phyloP scores from a whole-genome alignment of 2,113 vertebrate species.

The Pelecanus crispus region DNA sequence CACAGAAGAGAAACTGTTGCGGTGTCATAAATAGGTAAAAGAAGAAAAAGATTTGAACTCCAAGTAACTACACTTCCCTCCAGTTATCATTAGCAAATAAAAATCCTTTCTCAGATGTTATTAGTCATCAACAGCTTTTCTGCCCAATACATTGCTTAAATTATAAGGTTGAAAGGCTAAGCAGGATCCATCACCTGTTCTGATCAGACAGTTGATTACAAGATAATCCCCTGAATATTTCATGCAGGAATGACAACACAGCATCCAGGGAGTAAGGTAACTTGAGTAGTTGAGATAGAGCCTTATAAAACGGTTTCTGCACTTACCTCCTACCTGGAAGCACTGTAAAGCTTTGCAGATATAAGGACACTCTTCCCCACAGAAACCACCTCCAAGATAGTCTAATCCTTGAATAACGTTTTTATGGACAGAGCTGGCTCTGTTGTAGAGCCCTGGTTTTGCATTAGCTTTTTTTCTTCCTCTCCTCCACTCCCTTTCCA shows the following conservation, averaged over 20 bases:
- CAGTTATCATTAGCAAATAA: neutral
- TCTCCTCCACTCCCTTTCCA: neutral
- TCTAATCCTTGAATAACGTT: neutral
- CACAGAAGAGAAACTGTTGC: neutral
- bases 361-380: neutral
- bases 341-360: neutral
- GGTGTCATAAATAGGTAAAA: neutral
- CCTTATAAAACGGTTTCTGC: slow-evolving; percentile 14
- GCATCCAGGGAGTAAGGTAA: slow-evolving; percentile 43
- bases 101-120: neutral
- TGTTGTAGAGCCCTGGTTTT: neutral
- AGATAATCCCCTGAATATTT: slow-evolving; percentile 70
- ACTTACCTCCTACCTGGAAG: slow-evolving; percentile 17
- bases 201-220: slow-evolving; percentile 57
- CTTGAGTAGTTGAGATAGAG: slow-evolving; percentile 28
- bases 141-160: neutral
- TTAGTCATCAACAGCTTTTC: neutral
- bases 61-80: neutral
- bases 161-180: neutral
- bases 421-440: neutral
- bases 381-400: neutral
- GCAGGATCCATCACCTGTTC: neutral
- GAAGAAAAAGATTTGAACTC: neutral
- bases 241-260: slow-evolving; percentile 29
- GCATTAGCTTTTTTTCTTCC: neutral